Evolutionary conservation across 2,113 vertebrate genomes (phyloP).

Genomic region (Saccopteryx bilineata): DNA sequence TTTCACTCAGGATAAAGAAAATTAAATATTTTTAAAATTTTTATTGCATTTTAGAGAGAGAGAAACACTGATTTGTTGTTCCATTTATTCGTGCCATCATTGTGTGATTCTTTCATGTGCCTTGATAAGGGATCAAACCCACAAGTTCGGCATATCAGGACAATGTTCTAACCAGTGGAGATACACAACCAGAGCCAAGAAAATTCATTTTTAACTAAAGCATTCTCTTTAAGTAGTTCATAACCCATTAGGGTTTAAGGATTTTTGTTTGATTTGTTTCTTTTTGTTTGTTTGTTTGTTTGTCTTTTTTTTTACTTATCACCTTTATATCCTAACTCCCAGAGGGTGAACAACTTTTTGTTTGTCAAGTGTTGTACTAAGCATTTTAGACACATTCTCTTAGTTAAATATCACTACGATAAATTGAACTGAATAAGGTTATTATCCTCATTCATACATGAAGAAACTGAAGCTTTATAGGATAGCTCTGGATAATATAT

Average conservation of each 20-base stretch:
- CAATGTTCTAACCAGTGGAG: no score
- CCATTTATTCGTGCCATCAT: no score
- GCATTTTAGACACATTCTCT: neutral
- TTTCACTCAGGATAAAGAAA: constrained; percentile 38
- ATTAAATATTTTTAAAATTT: neutral
- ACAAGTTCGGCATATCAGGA: no score
- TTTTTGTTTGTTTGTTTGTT: neutral
- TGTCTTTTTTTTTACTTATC: neutral
- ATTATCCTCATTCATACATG: neutral
- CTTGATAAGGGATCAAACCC: no score
- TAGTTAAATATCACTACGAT: constrained; percentile 43
- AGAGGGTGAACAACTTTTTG: neutral
- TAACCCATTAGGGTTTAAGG: neutral
- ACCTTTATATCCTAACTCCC: neutral
- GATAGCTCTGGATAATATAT: neutral
- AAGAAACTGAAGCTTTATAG: constrained; percentile 2
- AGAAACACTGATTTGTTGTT: no score
- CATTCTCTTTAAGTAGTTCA: neutral
- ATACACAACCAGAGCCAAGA: neutral
- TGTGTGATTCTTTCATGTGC: no score
- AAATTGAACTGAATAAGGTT: constrained; percentile 1
- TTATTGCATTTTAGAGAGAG: no score
- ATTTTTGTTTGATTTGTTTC: no score
- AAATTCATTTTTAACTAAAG: constrained; percentile 15
- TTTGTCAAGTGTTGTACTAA: neutral